These are phyloP conservation scores for Spinibarbus caldwelli DNA, from an alignment of 2,797 vertebrate genomes.

Conservation along the genomic window DNA sequence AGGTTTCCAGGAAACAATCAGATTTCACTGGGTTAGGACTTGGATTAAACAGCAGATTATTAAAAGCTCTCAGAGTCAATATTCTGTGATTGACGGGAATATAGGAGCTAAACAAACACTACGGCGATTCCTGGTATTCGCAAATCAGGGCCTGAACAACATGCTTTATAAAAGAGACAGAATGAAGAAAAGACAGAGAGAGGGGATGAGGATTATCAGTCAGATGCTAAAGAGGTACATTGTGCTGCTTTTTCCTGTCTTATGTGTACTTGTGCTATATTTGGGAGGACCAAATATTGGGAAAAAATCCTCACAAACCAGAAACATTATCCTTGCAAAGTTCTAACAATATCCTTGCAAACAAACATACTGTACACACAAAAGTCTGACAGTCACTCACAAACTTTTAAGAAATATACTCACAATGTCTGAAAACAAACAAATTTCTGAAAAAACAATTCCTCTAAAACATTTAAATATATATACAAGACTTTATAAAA, in stretches of 20 bases:
- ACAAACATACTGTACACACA: neutral
- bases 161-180: neutral
- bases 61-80: constrained; percentile 48
- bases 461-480: neutral
- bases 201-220: constrained; percentile 27
- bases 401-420: neutral
- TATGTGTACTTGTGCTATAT: neutral
- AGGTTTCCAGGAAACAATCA: constrained; percentile 48
- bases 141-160: constrained; percentile 27
- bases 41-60: constrained; percentile 50
- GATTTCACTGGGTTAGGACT: constrained; percentile 23
- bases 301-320: neutral
- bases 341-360: neutral
- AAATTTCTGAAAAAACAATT: neutral
- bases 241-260: neutral
- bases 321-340: neutral
- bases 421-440: too few species aligned
- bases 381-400: neutral
- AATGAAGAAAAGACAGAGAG: constrained; percentile 2
- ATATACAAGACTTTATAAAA: neutral
- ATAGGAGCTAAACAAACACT: constrained; percentile 16
- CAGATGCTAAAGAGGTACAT: neutral
- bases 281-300: neutral
- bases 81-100: constrained; percentile 59
- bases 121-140: constrained; percentile 24